A percentile compares a stretch with the other conserved stretches of the same genome.
These are phyloP conservation scores for Eudyptes chrysolophus DNA, from an alignment of 2,113 vertebrate species.

Conservation along the genomic window DNA sequence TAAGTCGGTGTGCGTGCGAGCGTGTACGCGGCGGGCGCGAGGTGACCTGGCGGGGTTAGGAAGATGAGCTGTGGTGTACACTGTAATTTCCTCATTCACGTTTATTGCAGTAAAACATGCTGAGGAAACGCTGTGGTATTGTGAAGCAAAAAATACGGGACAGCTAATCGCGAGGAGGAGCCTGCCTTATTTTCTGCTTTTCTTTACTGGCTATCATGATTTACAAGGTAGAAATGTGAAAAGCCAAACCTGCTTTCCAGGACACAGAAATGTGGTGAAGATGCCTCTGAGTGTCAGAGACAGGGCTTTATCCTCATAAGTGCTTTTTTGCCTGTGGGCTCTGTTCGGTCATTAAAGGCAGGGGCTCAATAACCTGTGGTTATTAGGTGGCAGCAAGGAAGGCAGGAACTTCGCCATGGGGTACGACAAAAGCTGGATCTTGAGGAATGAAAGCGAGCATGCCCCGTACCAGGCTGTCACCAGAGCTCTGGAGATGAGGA, in stretches of 20 bases:
- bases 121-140: neutral
- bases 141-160: neutral
- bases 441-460: slow-evolving; percentile 68
- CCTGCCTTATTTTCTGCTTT: neutral
- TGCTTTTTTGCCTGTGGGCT: neutral
- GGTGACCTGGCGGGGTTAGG: neutral
- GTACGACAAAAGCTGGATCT: slow-evolving; percentile 71
- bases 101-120: neutral
- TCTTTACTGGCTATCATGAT: neutral
- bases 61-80: neutral
- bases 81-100: neutral
- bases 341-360: neutral
- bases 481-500: slow-evolving; percentile 65
- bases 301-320: neutral
- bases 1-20: neutral
- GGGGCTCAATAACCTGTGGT: neutral
- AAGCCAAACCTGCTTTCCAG: neutral
- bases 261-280: neutral
- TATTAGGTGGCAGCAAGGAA: neutral
- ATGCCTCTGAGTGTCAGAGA: neutral
- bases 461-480: slow-evolving; percentile 59
- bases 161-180: neutral
- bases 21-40: fast-evolving
- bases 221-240: neutral
- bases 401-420: slow-evolving; percentile 55